Evolutionary conservation across 2,888 invertebrate genomes (phyloP), one percentile per base, ranked within the genome.

Genomic region (Patella ulyssiponensis): DNA sequence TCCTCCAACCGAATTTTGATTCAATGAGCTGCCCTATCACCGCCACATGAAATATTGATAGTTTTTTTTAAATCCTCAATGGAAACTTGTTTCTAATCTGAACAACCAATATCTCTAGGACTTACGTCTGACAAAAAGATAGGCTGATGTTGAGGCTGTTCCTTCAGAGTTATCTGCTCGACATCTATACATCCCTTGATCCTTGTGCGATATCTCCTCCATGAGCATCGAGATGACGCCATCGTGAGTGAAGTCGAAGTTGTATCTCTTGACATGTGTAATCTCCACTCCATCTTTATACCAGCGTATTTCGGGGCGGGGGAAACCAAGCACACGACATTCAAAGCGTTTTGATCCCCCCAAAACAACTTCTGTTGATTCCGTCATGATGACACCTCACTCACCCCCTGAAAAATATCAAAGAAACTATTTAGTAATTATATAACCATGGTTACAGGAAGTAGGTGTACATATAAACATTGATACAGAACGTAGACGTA

Each of bases 111-210:
- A 33, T 44, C 7, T 44, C 7, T 44, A 0, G 11, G 53, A 77
- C 84, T 84, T 82, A 91, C 91, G 87, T 89, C 83, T 88, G 72
- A 92, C 91, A 71, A 87, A 84, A 27, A 92, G 86, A 81, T 87
- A 88, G n/a, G 91, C 90, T 15, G 90, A 87, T 5, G 91, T 91
- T 52, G 89, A 88, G 5, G 92, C 91, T 73, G 86, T 86, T 51
- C 92, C 91, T 80, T 91, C 90, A 14, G 89, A 87, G 83, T 92
- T 92, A 76, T 90, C 89, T 3, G 92, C 92, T 70, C 87, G 80
- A 77, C 92, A 92, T 23, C 78, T 85, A 81, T 91, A 92, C 64
- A 87, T 83, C 58, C 91, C 91, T 79, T 90, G 89, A 79, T 92
- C 92, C 23, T 82, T 81, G 33, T 83, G 81, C 14, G 84, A 82